Base-by-base conservation (phyloP, 30 jellyfish, hydroid and myxozoan genomes). In the Chrysaora quinquecirrha region DNA sequence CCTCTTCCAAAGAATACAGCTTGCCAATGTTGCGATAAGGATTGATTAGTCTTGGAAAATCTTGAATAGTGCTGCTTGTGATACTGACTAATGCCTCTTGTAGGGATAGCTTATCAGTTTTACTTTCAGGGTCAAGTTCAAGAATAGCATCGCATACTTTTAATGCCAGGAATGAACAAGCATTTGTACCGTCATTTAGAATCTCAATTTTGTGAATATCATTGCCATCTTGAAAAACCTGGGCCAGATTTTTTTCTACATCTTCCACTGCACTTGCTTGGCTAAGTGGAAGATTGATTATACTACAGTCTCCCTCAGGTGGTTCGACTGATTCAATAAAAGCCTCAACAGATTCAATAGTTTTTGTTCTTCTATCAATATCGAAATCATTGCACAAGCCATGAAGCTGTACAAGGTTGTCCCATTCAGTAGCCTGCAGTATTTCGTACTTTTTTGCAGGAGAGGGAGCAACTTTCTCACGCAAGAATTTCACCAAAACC, bases 361-460 rank as follows among this genome's bases (percentile, higher is more conserved):
- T 21, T 63, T 32, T 30, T 21, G 34, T 23, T 21, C 75, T 63
- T 22, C 12, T 32, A 6, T 30, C 16, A 12, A 32, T n/a, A 18
- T 63, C 75, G 48, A 63, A 63, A 32, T 16, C 34, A 32, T 30
- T 63, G 75, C 75, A 63, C 4, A 63, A 35, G 46, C 34, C 75
- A 63, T 63, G 75, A 21, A 63, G 75, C 75, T 63, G 75, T 32
- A 21, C 46, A 21, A 63, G 30, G 46, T 32, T 21, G 75, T 63
- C 75, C 75, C 75, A 63, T 30, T 63, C 30, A 63, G 46, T 21
- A 18, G 75, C 75, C 75, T 63, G 75, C 75, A 63, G 34, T n/a
- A 30, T 23, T 21, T 63, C 75, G 19, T 63, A 63, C 34, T 63
- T 63, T 16, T n/a, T 12, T 4, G 75, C 30, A 32, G n/a, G 30